Evolutionary conservation across 2,888 invertebrate species (phyloP).

Genomic region (Drosophila paranaensis): DNA sequence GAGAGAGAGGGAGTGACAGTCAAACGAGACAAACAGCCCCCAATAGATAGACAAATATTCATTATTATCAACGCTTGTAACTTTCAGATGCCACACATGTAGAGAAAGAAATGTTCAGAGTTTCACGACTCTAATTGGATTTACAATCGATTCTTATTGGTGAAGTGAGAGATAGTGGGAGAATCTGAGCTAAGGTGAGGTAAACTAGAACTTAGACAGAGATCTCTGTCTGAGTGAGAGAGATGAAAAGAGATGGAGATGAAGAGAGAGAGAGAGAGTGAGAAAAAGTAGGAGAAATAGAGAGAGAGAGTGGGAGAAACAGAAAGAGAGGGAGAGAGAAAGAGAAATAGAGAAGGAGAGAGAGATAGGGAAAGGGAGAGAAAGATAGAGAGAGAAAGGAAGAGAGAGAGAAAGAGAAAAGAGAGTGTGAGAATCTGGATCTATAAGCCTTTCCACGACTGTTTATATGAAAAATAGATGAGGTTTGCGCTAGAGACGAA

Average conservation of each 20-base stretch:
- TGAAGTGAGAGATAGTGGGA: neutral
- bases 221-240: neutral
- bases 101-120: slow-evolving; percentile 1
- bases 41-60: slow-evolving; percentile 75
- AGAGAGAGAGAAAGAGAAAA: no score
- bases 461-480: no score
- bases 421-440: no score
- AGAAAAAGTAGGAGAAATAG: neutral
- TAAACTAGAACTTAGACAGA: neutral
- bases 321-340: no score
- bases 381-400: no score
- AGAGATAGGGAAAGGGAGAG: no score
- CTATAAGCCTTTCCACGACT: neutral
- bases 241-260: no score
- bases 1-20: slow-evolving; percentile 1
- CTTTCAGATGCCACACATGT: slow-evolving; percentile 59
- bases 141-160: neutral
- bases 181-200: neutral
- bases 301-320: neutral
- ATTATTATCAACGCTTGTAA: slow-evolving; percentile 48
- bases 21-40: slow-evolving; percentile 66
- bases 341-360: no score
- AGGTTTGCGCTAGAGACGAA: no score
- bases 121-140: neutral
- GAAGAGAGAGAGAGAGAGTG: neutral